Base-by-base conservation (phyloP, 2,113 vertebrate species). In the Poicephalus gulielmi region DNA sequence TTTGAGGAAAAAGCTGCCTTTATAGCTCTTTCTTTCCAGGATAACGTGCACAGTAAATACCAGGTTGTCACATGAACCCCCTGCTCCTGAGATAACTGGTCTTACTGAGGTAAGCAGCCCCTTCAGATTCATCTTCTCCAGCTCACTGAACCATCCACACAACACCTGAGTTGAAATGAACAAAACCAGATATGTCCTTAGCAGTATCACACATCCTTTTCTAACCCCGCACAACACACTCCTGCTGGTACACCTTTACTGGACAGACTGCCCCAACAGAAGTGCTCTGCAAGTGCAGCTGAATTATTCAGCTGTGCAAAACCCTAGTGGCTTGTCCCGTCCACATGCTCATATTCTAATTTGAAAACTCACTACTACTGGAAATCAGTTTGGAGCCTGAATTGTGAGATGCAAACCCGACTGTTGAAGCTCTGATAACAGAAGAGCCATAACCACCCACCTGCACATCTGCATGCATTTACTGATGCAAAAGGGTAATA, bases 81-180 rank as follows among this genome's bases (percentile, higher is more conserved):
- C 49, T 53, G 53, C 25, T 86, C 74, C 64, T 39, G 39, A 89
- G 60, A 47, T n/a, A 90, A 91, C 64, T 73, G 70, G 20, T 95
- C 55, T 80, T 46, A 44, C 31, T 63, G 73, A 94, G 76, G 25
- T 64, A 95, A 75, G 68, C 3, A 24, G 30, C 9, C 33, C 41
- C 68, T 66, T 77, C 27, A 46, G 64, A 74, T 88, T 83, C 17
- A 78, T 43, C 44, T 75, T 66, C 37, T 83, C 78, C 64, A 83
- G 17, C 22, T 91, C 74, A 66, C 55, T 86, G 68, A 91, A 83
- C 13, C 52, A 92, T 59, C 83, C 47, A 47, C 19, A 13, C 44
- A 76, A 53, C 31, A 78, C 17, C 11, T 43, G 23, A 44, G 20
- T 39, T 59, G 33, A 49, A 83, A 44, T 64, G 57, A 77, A 78